Percentiles rank a stretch among this genome's conserved stretches.
Conservation (phyloP, 2,888 invertebrate genomes). For the Scaptomyza tumidula region DNA sequence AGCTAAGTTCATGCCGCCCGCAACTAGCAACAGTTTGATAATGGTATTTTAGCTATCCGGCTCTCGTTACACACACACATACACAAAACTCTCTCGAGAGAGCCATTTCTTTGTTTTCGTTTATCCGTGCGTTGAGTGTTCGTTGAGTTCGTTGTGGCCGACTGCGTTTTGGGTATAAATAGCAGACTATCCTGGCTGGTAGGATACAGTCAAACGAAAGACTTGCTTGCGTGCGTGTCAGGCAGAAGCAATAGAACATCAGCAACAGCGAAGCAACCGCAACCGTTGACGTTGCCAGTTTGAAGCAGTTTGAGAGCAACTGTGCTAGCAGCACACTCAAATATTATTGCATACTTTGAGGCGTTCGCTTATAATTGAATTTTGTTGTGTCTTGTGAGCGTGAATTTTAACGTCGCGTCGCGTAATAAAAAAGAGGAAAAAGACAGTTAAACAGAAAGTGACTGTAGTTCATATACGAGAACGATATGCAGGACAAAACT, state of each 20-base stretch:
- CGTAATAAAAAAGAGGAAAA: conserved; percentile 27
- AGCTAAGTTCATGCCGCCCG: conserved; percentile 61
- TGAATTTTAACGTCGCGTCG: conserved; percentile 6
- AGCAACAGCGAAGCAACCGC: background rate
- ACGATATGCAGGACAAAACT: conserved; percentile 67
- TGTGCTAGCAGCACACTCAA: conserved; percentile 27
- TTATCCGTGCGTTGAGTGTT: conserved; percentile 48
- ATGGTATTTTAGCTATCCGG: conserved; percentile 50
- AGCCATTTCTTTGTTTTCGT: conserved; percentile 23
- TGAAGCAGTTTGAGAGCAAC: conserved; percentile 47
- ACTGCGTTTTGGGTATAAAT: conserved; percentile 63
- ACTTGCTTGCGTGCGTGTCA: conserved; percentile 57
- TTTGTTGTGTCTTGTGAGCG: conserved; percentile 27
- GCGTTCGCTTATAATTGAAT: conserved; percentile 31
- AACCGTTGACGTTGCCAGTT: conserved; percentile 26
- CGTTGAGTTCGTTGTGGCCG: conserved; percentile 8
- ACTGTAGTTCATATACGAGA: conserved; percentile 8
- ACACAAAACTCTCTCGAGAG: conserved; percentile 48
- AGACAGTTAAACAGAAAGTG: conserved; percentile 16
- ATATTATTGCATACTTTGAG: conserved; percentile 51
- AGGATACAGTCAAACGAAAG: conserved; percentile 71
- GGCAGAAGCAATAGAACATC: conserved; percentile 8
- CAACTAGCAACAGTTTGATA: conserved; percentile 73
- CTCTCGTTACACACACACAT: conserved; percentile 39
- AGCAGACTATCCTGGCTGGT: conserved; percentile 51